These are phyloP conservation scores for Drosophila trichaetosa DNA, from an alignment of 2,888 invertebrate genomes.

Conservation along the genomic window DNA sequence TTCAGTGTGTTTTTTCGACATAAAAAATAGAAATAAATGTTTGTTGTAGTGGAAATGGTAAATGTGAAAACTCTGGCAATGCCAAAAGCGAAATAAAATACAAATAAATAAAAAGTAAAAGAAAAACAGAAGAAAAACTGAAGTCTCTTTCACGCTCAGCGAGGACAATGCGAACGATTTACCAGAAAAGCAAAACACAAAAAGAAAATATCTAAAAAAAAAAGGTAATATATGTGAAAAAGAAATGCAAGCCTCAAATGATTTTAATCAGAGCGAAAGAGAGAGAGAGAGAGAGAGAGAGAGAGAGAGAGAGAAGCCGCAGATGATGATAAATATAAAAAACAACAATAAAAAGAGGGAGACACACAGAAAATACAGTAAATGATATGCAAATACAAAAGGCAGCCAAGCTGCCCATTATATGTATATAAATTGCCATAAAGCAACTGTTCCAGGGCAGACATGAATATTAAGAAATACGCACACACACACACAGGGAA, in stretches of 20 bases:
- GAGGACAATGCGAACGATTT: constrained; percentile 53
- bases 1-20: constrained; percentile 36
- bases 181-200: constrained; percentile 28
- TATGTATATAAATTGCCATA: constrained; percentile 58
- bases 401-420: constrained; percentile 51
- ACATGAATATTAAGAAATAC: constrained; percentile 65
- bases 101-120: constrained; percentile 40
- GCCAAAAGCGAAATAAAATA: constrained; percentile 58
- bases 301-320: constrained; percentile 16
- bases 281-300: constrained; percentile 13
- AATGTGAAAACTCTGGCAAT: constrained; percentile 42
- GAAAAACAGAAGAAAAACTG: constrained; percentile 29
- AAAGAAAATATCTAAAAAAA: neutral
- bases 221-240: neutral
- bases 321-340: constrained; percentile 31
- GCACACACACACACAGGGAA: constrained; percentile 23
- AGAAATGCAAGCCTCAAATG: constrained; percentile 58
- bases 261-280: constrained; percentile 64
- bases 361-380: constrained; percentile 17
- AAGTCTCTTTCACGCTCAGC: neutral
- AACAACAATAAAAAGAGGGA: constrained; percentile 4
- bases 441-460: constrained; percentile 46
- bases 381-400: constrained; percentile 60
- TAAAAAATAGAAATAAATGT: constrained; percentile 43
- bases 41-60: constrained; percentile 15